These are phyloP conservation scores for Dynastes maya DNA, from an alignment of 2,888 invertebrate species.

Conservation along the genomic window DNA sequence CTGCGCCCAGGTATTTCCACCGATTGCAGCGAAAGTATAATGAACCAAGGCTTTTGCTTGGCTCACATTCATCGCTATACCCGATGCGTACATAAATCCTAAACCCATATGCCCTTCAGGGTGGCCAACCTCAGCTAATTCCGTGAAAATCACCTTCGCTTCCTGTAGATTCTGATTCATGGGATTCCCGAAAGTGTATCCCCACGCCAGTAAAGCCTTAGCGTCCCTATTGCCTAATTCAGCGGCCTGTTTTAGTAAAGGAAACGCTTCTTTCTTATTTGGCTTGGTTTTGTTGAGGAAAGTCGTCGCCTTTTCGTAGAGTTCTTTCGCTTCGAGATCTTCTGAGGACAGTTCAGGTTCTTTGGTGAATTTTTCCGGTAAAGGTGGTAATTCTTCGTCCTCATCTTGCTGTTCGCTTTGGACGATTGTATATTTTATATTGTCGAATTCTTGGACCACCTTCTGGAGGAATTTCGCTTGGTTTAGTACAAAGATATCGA, in stretches of 20 bases:
- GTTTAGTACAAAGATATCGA: slow-evolving; percentile 65
- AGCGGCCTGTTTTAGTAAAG: slow-evolving; percentile 85
- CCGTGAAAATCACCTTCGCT: slow-evolving; percentile 71
- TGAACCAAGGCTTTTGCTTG: slow-evolving; percentile 92
- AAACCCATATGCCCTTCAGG: slow-evolving; percentile 90
- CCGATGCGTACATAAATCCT: slow-evolving; percentile 87
- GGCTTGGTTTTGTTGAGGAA: slow-evolving; percentile 82
- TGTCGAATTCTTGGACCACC: slow-evolving; percentile 70
- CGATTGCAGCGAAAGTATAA: slow-evolving; percentile 92
- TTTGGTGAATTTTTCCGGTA: slow-evolving; percentile 70
- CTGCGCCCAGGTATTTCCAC: slow-evolving; percentile 93
- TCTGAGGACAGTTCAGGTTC: slow-evolving; percentile 75
- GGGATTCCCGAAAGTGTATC: slow-evolving; percentile 87
- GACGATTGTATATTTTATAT: slow-evolving; percentile 66
- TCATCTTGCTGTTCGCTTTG: slow-evolving; percentile 69
- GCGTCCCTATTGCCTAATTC: slow-evolving; percentile 87
- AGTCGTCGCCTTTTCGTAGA: slow-evolving; percentile 82
- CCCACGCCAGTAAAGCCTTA: slow-evolving; percentile 90
- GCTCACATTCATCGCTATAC: slow-evolving; percentile 89
- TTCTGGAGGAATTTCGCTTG: slow-evolving; percentile 69
- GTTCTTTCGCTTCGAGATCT: slow-evolving; percentile 81
- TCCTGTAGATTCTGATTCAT: slow-evolving; percentile 83
- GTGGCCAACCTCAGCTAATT: slow-evolving; percentile 83
- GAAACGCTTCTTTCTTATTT: slow-evolving; percentile 83
- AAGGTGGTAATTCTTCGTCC: slow-evolving; percentile 72